A percentile compares a stretch with the other conserved stretches of the same genome.
Conservation (phyloP, 2,888 invertebrate species). For the Drosophila barbarae region DNA sequence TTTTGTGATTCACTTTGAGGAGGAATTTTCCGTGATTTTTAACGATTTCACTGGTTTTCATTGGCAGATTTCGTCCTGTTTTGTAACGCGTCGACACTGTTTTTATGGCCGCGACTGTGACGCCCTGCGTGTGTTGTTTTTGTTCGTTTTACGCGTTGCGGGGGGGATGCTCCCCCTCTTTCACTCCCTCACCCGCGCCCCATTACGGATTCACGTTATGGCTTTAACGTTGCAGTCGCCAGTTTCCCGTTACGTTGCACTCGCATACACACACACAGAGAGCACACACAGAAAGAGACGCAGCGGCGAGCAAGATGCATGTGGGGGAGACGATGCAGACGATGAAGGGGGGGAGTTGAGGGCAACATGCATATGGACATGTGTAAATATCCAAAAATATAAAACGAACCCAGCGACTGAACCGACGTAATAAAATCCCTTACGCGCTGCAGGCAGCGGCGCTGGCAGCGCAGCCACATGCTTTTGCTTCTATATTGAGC, state of each 20-base stretch:
- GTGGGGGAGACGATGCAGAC: constrained; percentile 43
- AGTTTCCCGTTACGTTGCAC: constrained; percentile 47
- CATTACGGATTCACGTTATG: constrained; percentile 46
- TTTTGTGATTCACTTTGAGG: constrained; percentile 24
- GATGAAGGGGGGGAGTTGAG: constrained; percentile 3
- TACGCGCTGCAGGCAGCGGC: constrained; percentile 67
- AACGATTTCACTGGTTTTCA: constrained; percentile 25
- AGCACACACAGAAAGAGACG: constrained; percentile 16
- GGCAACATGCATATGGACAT: constrained; percentile 33
- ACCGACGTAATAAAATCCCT: constrained; percentile 71
- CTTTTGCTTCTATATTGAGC: constrained; percentile 71
- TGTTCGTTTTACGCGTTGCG: constrained; percentile 27
- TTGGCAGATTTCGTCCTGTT: constrained; percentile 24
- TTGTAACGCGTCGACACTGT: constrained; percentile 15
- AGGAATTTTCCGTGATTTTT: constrained; percentile 17
- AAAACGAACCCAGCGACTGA: constrained; percentile 60
- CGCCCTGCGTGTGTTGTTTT: constrained; percentile 14
- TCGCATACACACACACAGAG: constrained; percentile 20
- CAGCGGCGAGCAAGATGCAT: constrained; percentile 27
- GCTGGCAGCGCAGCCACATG: constrained; percentile 68
- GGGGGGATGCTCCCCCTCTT: constrained; percentile 24
- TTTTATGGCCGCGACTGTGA: constrained; percentile 25
- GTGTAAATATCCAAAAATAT: constrained; percentile 68
- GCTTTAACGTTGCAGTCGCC: constrained; percentile 48
- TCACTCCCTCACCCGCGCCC: constrained; percentile 10